Base-by-base conservation (phyloP, 2,888 invertebrate genomes). In the Serripes groenlandicus region DNA sequence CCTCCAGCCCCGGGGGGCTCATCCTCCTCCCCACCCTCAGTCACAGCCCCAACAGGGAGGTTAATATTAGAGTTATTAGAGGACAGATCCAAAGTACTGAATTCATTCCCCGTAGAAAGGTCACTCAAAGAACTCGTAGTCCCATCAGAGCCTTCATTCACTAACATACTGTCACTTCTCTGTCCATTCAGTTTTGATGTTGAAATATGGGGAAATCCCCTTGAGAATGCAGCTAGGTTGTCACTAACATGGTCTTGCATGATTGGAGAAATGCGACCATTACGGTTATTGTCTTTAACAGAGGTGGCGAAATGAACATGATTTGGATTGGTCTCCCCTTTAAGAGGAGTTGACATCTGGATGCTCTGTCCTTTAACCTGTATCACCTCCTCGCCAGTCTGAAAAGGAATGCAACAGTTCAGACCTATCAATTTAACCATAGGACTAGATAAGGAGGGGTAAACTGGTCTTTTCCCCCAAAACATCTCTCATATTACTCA, bases 1-100 rank as follows among this genome's bases (percentile, higher is more conserved):
- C 74, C 69, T 1, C 72, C 71, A 32, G 72, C 77, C 30, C 81
- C 83, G 54, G 86, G 86, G 11, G 86, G 86, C 52, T 81, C 73
- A 80, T 66, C 73, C 37, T 87, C 84, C 42, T 83, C 83, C 23
- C 79, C 83, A 32, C 79, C 77, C 28, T 77, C 81, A 18, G 58
- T 60, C 49, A 30, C 42, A 30, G 62, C 71, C n/a, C 60, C 52
- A 15, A 35, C 35, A 9, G 78, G 69, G n/a, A 60, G 34, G 1
- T 62, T 35, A 4, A 77, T 30, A 71, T 73, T 66, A 34, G 84
- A 80, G 78, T 84, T 84, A 73, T 84, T 84, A 23, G 72, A 32
- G 2, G 80, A 78, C 60, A 54, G 54, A 34, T 76, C 70, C 54
- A 60, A 15, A 7, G 30, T 30, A 32, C 58, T 64, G 52, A 34